A percentile compares a stretch with the other conserved stretches of the same genome.
Conservation (phyloP, 2,113 vertebrate species). For the Nothoprocta perdicaria region DNA sequence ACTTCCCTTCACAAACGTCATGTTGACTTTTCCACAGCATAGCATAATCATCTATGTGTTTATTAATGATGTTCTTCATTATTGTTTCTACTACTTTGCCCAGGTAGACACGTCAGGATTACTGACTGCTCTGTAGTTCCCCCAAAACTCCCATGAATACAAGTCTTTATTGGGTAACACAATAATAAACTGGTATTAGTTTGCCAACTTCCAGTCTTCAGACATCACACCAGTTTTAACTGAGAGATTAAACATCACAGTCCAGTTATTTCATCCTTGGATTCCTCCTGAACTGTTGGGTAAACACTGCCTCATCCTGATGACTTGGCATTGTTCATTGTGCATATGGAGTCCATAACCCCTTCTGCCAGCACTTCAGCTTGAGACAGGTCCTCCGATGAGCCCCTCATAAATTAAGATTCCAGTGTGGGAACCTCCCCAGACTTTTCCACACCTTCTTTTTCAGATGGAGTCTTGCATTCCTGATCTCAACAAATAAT, state of each 20-base stretch:
- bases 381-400: constrained; percentile 25
- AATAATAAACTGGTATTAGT: not conserved
- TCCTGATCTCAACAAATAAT: not conserved
- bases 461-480: not conserved
- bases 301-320: constrained; percentile 15
- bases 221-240: not conserved
- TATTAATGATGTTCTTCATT: not conserved
- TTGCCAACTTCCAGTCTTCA: not conserved
- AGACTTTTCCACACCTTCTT: not conserved
- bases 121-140: not conserved
- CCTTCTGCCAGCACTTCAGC: not conserved
- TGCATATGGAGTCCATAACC: constrained; percentile 34
- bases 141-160: not conserved
- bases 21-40: not conserved
- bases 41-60: not conserved
- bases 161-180: not conserved
- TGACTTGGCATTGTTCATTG: not conserved
- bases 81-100: not conserved
- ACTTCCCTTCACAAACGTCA: not conserved
- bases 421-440: not conserved
- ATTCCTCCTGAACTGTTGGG: not conserved
- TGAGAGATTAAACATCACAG: not conserved
- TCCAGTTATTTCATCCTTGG: not conserved
- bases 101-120: accelerated
- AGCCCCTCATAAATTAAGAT: constrained; percentile 30